phyloP scores from a whole-genome alignment of 2,888 invertebrate genomes.

The Epinotia brunnichana region DNA sequence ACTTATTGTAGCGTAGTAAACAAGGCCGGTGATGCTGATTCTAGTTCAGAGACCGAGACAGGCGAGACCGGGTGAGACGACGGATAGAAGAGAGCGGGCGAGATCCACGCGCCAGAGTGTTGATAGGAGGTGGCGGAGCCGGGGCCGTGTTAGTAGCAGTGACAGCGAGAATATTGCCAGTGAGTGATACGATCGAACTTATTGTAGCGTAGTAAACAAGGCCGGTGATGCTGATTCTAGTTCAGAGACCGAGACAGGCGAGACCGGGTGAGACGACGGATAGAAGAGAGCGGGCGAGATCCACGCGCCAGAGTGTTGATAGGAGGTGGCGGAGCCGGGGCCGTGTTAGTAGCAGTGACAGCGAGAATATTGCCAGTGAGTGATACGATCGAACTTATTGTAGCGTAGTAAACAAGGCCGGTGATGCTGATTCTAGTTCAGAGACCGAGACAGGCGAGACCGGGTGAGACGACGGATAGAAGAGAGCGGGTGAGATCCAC shows the following conservation, averaged over 20 bases:
- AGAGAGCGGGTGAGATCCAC: too few relatives aligned
- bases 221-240: slow-evolving; percentile 52
- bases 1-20: too few relatives aligned
- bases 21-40: slow-evolving; percentile 52
- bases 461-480: too few relatives aligned
- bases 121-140: slow-evolving; percentile 40
- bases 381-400: too few relatives aligned
- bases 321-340: slow-evolving; percentile 43
- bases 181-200: too few relatives aligned
- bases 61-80: background rate
- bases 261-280: background rate
- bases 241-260: slow-evolving; percentile 45
- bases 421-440: too few relatives aligned
- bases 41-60: slow-evolving; percentile 48
- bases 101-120: slow-evolving; percentile 36
- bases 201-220: too few relatives aligned
- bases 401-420: too few relatives aligned
- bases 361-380: slow-evolving; percentile 56
- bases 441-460: too few relatives aligned
- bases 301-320: slow-evolving; percentile 38
- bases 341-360: slow-evolving; percentile 52
- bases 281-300: background rate
- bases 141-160: slow-evolving; percentile 48
- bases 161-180: slow-evolving; percentile 58
- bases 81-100: background rate